Percentiles rank a stretch among this genome's conserved stretches.
Conservation (phyloP, 30 jellyfish, hydroid and myxozoan species). For the Nemopilema nomurai region DNA sequence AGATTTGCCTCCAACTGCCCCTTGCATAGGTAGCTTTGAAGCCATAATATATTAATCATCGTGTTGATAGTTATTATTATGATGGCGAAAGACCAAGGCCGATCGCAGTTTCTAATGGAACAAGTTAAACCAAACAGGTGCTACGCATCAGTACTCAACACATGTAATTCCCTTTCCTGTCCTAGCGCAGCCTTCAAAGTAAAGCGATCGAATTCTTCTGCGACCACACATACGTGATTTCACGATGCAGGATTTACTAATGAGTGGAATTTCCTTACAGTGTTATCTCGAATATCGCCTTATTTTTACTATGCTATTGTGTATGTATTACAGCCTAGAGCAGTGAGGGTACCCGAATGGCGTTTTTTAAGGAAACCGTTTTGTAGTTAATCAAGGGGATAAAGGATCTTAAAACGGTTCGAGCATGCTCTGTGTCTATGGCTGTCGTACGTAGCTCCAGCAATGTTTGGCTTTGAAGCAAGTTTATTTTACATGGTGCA, state of each 20-base stretch:
- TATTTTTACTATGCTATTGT: neutral
- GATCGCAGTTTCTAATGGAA: too few relatives aligned
- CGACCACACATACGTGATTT: neutral
- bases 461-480: neutral
- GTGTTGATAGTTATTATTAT: too few relatives aligned
- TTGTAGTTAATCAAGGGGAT: neutral
- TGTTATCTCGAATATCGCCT: neutral
- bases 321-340: neutral
- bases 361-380: neutral
- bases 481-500: neutral
- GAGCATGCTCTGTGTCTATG: neutral
- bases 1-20: too few relatives aligned
- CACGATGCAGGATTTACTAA: neutral
- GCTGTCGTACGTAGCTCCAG: neutral
- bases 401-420: neutral
- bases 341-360: neutral
- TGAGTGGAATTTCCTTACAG: neutral
- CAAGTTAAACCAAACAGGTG: neutral
- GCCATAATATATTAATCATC: too few relatives aligned
- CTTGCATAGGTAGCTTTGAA: too few relatives aligned
- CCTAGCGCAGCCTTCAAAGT: neutral
- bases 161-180: neutral
- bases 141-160: neutral
- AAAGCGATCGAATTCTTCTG: neutral
- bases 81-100: too few relatives aligned